Base-by-base conservation (phyloP, 2,113 vertebrate species). In the Pterocles gutturalis region DNA sequence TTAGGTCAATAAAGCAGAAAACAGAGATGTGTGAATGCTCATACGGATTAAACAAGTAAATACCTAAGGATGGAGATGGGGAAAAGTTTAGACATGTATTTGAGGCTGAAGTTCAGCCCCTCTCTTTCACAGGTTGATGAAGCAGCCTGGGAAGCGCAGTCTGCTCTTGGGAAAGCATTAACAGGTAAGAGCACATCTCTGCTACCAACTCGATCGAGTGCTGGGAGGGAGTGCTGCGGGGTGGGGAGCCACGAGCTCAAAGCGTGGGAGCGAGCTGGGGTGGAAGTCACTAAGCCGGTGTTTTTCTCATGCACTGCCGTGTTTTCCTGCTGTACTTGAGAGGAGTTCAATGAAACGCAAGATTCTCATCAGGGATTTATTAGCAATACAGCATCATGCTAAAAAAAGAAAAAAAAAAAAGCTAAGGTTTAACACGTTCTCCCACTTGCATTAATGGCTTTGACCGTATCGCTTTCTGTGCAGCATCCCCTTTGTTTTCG, bases 61-160 rank as follows among this genome's bases (percentile, higher is more conserved):
- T 46, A 49, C 3, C 67, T 11, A 34, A 51, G 46, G 78, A n/a
- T 9, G 61, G 38, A 93, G 43, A 15, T 21, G 54, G 51, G 3
- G 7, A 25, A 62, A 78, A 51, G 24, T 64, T 64, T 7, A 53
- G 81, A 61, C 2, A 4, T 0, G 0, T 7, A 9, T 34, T 11
- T 38, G 88, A 85, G 62, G 78, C 55, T 41, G 51, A 71, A 54
- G 48, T 36, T 61, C 49, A 65, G 41, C 58, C 49, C 58, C 19
- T 24, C 29, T 62, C 41, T 38, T 17, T 34, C 55, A 10, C 0
- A 1, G 60, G 36, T 3, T 28, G 66, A 18, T 13, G 17, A 48
- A 75, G 38, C 1, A 57, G 15, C 58, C 79, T 41, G 49, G 55
- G 76, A 86, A 51, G 28, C 5, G 4, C 79, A 55, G 0, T n/a